Evolutionary conservation across 2,797 vertebrate species (phyloP).

Genomic region (Toxotes lorentzi): DNA sequence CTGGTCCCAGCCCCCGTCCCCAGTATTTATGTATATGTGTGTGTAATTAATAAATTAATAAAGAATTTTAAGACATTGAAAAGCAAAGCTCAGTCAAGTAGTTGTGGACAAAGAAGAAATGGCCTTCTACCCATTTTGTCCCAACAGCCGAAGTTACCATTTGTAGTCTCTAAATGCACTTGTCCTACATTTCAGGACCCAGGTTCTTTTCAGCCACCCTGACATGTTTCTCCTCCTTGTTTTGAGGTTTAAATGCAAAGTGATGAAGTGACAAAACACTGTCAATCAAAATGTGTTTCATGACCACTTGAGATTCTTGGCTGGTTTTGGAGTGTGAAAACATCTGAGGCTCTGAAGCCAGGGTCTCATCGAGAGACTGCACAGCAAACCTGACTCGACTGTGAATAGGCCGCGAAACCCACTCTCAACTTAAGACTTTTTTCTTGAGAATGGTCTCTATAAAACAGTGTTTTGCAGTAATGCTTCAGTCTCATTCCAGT

Average conservation of each 20-base stretch:
- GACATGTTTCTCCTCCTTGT: slow-evolving; percentile 58
- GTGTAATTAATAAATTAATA: not conserved
- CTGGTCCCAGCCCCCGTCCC: too few species aligned
- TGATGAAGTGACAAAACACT: slow-evolving; percentile 76
- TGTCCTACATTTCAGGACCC: slow-evolving; percentile 55
- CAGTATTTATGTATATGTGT: too few species aligned
- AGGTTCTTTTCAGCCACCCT: slow-evolving; percentile 57
- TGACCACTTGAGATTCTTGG: slow-evolving; percentile 78
- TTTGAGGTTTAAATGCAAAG: slow-evolving; percentile 67
- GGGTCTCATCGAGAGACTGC: slow-evolving; percentile 68
- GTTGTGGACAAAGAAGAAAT: slow-evolving; percentile 8
- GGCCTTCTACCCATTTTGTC: not conserved
- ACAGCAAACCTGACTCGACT: slow-evolving; percentile 73
- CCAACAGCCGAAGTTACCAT: slow-evolving; percentile 19
- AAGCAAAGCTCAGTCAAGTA: slow-evolving; percentile 19
- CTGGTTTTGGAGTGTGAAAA: slow-evolving; percentile 70
- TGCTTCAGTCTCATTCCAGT: slow-evolving; percentile 35
- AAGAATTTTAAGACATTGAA: slow-evolving; percentile 25
- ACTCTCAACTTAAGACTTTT: slow-evolving; percentile 46
- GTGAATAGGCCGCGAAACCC: slow-evolving; percentile 61
- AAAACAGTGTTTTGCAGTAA: slow-evolving; percentile 56
- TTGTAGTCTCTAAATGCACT: slow-evolving; percentile 46
- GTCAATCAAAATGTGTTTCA: slow-evolving; percentile 81
- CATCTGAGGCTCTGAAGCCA: slow-evolving; percentile 65
- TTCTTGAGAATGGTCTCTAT: slow-evolving; percentile 43